Evolutionary conservation across 2,797 vertebrate genomes (phyloP), one percentile per base, ranked within the genome.

Genomic region (Nannoperca australis): DNA sequence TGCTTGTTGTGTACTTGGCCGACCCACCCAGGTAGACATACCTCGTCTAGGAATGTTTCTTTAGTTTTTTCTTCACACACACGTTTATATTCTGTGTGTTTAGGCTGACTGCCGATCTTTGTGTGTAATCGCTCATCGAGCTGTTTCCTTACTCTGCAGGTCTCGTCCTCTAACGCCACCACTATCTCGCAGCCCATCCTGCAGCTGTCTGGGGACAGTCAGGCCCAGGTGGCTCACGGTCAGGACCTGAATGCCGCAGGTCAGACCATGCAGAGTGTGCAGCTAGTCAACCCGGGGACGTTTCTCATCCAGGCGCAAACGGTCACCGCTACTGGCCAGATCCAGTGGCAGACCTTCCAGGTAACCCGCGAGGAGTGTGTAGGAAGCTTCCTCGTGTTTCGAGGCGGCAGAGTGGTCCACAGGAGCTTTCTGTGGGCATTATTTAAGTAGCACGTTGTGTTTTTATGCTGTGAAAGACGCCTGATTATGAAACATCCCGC

Each of bases 281-380:
- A 99, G 90, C 95, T 99, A 92, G 96, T 99, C 91, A 99, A 99
- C 91, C 97, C 98, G 13, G 98, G 98, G 88, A 96, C 98, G 73
- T 99, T 99, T 94, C 95, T 99, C 91, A 98, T 99, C 95, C 98
- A 99, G 96, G 98, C 98, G 81, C 98, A 99, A 90, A 99, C 98
- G 20, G 97, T 99, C 94, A 97, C 96, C 7, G 97, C 98, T 73
- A 98, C 98, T 3, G 98, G 98, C 80, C 98, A 99, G 95, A 99
- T 99, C 94, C 98, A 98, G 85, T 99, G 98, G 98, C 98, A 99
- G 89, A 99, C 98, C 50, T 99, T 99, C 95, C 98, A 99, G 96
- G 94, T 94, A 66, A 73, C 56, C 8, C 5, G 5, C 1, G 12
- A n/a, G 8, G 24, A 44, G 4, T 6, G 8, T 42, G 11, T 54